Conservation (phyloP, 2,113 vertebrate genomes). For the Lagenorhynchus albirostris region DNA sequence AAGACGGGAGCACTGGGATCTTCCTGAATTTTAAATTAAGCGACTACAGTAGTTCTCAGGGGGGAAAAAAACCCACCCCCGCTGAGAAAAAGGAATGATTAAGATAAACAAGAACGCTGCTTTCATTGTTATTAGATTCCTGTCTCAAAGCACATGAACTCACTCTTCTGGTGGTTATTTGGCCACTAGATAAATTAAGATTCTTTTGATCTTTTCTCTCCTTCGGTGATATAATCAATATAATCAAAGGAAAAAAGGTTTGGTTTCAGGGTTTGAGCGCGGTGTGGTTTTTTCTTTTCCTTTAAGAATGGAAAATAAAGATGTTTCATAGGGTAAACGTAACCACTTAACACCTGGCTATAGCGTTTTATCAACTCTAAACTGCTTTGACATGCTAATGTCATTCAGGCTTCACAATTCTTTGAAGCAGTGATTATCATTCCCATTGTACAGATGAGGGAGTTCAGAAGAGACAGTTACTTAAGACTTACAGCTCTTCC, state of each 20-base stretch:
- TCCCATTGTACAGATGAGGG: not conserved
- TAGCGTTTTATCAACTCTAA: not conserved
- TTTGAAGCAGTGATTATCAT: not conserved
- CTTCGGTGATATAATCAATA: not conserved
- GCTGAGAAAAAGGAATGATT: not conserved
- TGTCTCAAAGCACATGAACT: not conserved
- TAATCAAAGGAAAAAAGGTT: not conserved
- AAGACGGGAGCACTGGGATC: not conserved
- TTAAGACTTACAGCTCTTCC: not conserved
- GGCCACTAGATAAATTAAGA: not conserved
- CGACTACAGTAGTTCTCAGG: not conserved
- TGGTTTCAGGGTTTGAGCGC: not conserved
- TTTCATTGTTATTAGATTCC: not conserved
- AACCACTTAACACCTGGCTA: not conserved
- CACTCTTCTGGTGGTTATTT: not conserved
- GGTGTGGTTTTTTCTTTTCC: not conserved
- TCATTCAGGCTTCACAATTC: not conserved
- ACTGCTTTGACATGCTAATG: not conserved
- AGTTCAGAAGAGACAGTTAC: not conserved
- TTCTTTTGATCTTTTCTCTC: not conserved
- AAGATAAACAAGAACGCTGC: not conserved
- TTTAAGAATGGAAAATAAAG: not conserved
- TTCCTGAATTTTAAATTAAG: constrained; percentile 7
- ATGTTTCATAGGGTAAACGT: not conserved
- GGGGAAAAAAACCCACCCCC: not conserved